Percentiles rank a stretch among this genome's conserved stretches.
Conservation (phyloP, 2,797 vertebrate genomes). For the Scyliorhinus canicula region DNA sequence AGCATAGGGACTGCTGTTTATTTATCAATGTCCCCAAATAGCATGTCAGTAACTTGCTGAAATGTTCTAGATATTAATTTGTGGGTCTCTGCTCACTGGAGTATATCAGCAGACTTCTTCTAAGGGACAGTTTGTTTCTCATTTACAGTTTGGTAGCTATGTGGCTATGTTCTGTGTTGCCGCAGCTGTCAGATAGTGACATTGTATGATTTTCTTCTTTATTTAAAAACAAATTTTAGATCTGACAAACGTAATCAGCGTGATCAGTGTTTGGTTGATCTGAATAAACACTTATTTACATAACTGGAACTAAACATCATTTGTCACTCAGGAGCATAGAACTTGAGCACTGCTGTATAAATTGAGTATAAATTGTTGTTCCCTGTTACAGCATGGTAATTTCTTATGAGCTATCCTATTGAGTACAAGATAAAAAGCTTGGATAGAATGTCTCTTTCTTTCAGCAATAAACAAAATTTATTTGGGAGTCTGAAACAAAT, state of each 20-base stretch:
- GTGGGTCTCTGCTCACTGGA: background rate
- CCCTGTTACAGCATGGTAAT: too few relatives aligned
- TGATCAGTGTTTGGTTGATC: background rate
- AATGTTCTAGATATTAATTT: background rate
- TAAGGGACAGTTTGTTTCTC: background rate
- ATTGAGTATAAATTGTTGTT: too few relatives aligned
- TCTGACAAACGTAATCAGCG: background rate
- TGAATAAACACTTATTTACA: background rate
- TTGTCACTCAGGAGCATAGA: too few relatives aligned
- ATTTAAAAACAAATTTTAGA: slow-evolving; percentile 7
- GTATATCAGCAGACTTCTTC: background rate
- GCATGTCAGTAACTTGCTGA: background rate
- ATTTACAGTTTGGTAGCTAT: background rate
- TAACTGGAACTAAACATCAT: background rate
- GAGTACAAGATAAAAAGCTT: too few relatives aligned
- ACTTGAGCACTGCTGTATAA: too few relatives aligned
- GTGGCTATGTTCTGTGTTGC: background rate
- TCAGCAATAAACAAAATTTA: background rate
- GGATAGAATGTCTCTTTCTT: too few relatives aligned
- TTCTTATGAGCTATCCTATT: too few relatives aligned
- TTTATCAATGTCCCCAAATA: background rate
- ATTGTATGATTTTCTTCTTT: background rate
- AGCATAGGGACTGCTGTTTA: background rate
- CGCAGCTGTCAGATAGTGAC: background rate
- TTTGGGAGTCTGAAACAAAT: background rate